Evolutionary conservation across 2,113 vertebrate species (phyloP).

Genomic region (Anhinga anhinga): DNA sequence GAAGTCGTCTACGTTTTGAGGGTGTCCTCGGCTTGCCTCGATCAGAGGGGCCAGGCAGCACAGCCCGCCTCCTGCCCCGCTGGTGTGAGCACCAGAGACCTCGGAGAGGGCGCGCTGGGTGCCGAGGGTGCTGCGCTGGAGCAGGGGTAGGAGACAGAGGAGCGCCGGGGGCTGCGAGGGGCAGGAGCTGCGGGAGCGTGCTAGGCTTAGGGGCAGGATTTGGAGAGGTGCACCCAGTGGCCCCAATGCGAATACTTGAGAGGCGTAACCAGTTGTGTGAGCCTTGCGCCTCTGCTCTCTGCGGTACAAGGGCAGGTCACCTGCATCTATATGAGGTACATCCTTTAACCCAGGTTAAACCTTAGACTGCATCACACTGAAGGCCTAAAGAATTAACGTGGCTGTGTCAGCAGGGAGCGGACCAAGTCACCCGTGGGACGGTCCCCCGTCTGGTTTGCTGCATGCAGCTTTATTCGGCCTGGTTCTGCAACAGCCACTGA

Average conservation of each 20-base stretch:
- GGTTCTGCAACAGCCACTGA: neutral
- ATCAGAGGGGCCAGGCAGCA: neutral
- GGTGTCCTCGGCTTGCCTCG: neutral
- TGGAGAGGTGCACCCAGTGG: neutral
- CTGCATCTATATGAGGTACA: fast-evolving
- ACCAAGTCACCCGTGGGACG: neutral
- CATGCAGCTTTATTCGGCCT: neutral
- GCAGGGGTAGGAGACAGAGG: neutral
- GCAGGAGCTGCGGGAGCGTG: neutral
- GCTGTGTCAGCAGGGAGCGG: neutral
- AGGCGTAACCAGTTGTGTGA: neutral
- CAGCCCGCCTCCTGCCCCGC: neutral
- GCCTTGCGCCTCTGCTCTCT: neutral
- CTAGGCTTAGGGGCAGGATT: neutral
- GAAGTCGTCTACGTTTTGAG: neutral
- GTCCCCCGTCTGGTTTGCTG: neutral
- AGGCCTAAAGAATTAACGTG: neutral
- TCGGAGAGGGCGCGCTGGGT: neutral
- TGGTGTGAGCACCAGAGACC: neutral
- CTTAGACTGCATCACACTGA: neutral
- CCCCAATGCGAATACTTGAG: neutral
- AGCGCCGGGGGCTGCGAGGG: fast-evolving
- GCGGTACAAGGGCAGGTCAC: neutral
- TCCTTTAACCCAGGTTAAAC: neutral
- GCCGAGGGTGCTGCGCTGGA: neutral